Conservation (phyloP, 2,888 invertebrate species). For the Amblyjoppa proteus region DNA sequence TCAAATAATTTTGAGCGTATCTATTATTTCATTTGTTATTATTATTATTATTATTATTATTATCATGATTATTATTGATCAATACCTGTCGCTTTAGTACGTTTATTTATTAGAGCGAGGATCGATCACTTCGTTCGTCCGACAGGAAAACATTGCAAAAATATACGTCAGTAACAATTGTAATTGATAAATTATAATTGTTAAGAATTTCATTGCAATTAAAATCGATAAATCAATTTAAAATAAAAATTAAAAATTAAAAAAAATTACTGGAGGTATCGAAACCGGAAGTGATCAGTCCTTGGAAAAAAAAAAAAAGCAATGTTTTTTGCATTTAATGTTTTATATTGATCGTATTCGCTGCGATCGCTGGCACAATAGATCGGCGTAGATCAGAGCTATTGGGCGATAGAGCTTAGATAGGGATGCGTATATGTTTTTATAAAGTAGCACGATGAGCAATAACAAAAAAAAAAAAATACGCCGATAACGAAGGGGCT, state of each 20-base stretch:
- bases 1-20: conserved; percentile 40
- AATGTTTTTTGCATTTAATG: conserved; percentile 64
- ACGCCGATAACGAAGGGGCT: neutral
- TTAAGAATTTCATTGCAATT: neutral
- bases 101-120: conserved; percentile 51
- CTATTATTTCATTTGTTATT: conserved; percentile 48
- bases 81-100: conserved; percentile 60
- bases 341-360: conserved; percentile 46
- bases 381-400: conserved; percentile 51
- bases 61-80: conserved; percentile 36
- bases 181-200: conserved; percentile 7
- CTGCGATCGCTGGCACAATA: conserved; percentile 56
- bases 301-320: conserved; percentile 29
- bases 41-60: conserved; percentile 48
- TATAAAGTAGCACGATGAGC: conserved; percentile 33
- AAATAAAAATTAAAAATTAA: no score
- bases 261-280: neutral
- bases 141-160: neutral
- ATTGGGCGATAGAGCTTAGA: conserved; percentile 48
- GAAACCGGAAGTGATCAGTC: conserved; percentile 50
- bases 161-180: neutral
- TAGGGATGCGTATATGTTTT: conserved; percentile 39
- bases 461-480: neutral
- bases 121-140: conserved; percentile 53
- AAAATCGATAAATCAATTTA: neutral